Percentiles rank a stretch among this genome's conserved stretches.
phyloP scores from a whole-genome alignment of 2,113 vertebrate genomes.

The Charadrius vociferus region DNA sequence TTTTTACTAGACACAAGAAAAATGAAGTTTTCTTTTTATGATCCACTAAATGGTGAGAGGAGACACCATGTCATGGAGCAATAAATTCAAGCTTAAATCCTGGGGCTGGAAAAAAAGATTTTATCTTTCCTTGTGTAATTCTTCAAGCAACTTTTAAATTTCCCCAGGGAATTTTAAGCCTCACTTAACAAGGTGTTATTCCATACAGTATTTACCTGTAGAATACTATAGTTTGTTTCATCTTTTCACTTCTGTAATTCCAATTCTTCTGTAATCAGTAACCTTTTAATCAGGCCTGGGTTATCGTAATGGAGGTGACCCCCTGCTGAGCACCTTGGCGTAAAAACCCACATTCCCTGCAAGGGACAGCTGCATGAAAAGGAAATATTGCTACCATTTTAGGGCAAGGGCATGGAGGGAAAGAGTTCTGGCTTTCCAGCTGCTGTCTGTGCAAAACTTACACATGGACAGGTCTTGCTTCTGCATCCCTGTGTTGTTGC shows the following conservation, averaged over 20 bases:
- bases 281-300: neutral
- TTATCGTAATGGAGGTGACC: neutral
- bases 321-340: neutral
- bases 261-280: neutral
- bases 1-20: conserved; percentile 10
- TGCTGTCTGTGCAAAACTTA: neutral
- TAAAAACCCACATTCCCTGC: neutral
- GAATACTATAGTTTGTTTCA: neutral
- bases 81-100: conserved; percentile 29
- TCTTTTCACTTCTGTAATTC: neutral
- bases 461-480: neutral
- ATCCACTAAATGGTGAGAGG: neutral
- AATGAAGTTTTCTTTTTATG: conserved; percentile 28
- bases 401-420: neutral
- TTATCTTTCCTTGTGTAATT: conserved; percentile 10
- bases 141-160: conserved; percentile 21
- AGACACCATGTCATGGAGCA: conserved; percentile 13
- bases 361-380: neutral
- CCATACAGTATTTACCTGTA: neutral
- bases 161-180: neutral
- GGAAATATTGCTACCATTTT: neutral
- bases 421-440: neutral
- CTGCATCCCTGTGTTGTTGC: accelerated
- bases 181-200: neutral
- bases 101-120: neutral